Conservation (phyloP, 2,113 vertebrate species). For the Nycticorax nycticorax region DNA sequence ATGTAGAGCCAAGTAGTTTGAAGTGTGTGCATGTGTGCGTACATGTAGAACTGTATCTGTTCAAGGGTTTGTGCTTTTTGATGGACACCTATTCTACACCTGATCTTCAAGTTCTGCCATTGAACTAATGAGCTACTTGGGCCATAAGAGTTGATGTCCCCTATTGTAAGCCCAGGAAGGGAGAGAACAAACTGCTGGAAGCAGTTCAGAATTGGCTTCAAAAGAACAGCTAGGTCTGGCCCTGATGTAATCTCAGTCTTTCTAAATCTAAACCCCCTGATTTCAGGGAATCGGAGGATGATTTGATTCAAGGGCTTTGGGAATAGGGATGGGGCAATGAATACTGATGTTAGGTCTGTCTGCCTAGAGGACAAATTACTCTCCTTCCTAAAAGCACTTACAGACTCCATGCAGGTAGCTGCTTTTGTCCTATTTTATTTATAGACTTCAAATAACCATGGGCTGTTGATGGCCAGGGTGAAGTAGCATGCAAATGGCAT, state of each 20-base stretch:
- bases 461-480: background rate
- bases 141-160: background rate
- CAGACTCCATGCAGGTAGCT: conserved; percentile 33
- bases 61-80: background rate
- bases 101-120: background rate
- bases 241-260: background rate
- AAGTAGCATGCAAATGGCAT: conserved; percentile 1
- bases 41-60: background rate
- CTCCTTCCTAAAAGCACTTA: background rate
- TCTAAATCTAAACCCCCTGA: background rate
- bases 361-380: background rate
- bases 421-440: conserved; percentile 49
- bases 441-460: conserved; percentile 12
- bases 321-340: background rate
- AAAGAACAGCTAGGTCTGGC: background rate
- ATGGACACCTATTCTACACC: background rate
- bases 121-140: background rate
- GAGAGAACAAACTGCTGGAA: background rate
- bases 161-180: background rate
- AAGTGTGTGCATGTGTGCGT: background rate
- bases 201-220: background rate
- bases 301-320: background rate
- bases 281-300: background rate
- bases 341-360: background rate
- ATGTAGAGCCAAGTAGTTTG: background rate